A percentile compares a stretch with the other conserved stretches of the same genome.
phyloP scores from a whole-genome alignment of 1,140 invertebrate species.

The Caenorhabditis tropicalis region DNA sequence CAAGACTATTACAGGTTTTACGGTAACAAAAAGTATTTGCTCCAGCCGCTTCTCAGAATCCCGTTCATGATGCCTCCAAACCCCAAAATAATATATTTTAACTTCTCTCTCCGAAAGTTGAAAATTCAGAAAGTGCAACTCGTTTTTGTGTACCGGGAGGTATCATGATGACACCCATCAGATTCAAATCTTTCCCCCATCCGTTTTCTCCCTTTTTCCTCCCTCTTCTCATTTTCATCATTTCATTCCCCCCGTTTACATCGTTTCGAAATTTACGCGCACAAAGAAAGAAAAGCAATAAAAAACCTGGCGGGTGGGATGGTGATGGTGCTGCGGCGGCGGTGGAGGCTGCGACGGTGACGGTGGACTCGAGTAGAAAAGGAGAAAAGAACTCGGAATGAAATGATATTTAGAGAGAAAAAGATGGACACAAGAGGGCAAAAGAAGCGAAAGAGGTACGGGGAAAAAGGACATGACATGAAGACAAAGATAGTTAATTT shows the following conservation, averaged over 20 bases:
- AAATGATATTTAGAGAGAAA: background rate
- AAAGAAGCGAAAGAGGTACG: background rate
- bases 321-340: no score
- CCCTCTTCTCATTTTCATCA: background rate
- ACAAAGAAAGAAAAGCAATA: constrained; percentile 45
- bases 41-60: no score
- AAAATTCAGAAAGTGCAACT: constrained; percentile 18
- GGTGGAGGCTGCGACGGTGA: no score
- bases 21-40: no score
- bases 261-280: constrained; percentile 35
- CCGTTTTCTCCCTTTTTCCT: background rate
- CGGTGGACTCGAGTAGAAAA: background rate
- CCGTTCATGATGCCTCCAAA: no score
- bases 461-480: background rate
- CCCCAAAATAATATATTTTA: no score
- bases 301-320: constrained; percentile 36
- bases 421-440: background rate
- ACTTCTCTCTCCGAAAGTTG: no score
- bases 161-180: background rate
- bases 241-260: background rate
- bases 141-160: background rate
- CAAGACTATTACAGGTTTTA: no score
- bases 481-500: constrained; percentile 39
- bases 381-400: background rate
- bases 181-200: constrained; percentile 34